phyloP scores from a whole-genome alignment of 1,140 invertebrate genomes.

The Chelonus insularis region DNA sequence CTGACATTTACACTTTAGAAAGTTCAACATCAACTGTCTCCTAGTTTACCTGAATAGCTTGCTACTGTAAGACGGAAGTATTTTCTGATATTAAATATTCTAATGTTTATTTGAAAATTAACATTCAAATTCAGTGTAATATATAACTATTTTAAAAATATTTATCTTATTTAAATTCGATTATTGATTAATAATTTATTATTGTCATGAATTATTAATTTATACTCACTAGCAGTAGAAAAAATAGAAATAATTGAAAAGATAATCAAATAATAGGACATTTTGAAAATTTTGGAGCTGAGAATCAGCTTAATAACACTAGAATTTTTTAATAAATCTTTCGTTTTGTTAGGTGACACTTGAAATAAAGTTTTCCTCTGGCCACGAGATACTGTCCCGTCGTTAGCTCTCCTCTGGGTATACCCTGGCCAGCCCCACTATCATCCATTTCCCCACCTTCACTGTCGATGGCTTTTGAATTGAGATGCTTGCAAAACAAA shows the following conservation, averaged over 20 bases:
- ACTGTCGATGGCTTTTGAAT: slow-evolving; percentile 39
- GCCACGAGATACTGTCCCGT: slow-evolving; percentile 47
- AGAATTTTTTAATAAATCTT: too few species aligned
- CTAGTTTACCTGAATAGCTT: slow-evolving; percentile 5
- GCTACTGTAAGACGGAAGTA: neutral
- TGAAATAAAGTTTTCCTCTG: slow-evolving; percentile 23
- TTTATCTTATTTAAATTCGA: too few species aligned
- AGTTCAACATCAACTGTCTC: slow-evolving; percentile 40
- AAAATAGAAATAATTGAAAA: too few species aligned
- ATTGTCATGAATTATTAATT: too few species aligned
- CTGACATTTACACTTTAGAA: slow-evolving; percentile 59
- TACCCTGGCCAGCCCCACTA: slow-evolving; percentile 51
- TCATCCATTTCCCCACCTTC: slow-evolving; percentile 54
- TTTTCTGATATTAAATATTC: neutral
- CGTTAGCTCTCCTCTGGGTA: slow-evolving; percentile 43
- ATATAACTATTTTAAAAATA: too few species aligned
- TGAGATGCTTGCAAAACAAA: slow-evolving; percentile 12
- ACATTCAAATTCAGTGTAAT: too few species aligned
- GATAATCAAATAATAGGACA: too few species aligned
- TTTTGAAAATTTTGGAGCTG: too few species aligned
- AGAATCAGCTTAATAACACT: too few species aligned
- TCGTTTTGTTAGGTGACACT: neutral
- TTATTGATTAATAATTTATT: too few species aligned
- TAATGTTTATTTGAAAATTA: slow-evolving; percentile 1
- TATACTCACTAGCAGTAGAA: too few species aligned